Conservation (phyloP, 2,113 vertebrate species). For the Melanerpes aurifrons region DNA sequence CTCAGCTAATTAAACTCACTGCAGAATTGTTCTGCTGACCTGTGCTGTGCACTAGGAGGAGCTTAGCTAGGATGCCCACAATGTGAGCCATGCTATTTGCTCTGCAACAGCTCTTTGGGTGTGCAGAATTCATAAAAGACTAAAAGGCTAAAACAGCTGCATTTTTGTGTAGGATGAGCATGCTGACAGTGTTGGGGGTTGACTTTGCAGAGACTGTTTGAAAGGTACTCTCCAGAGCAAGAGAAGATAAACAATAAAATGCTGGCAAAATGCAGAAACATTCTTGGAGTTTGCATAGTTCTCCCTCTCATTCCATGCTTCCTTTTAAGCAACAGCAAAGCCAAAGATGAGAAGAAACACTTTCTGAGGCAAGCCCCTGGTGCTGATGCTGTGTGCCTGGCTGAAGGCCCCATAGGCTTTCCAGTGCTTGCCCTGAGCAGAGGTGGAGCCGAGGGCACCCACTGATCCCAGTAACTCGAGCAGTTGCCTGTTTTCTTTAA, state of each 20-base stretch:
- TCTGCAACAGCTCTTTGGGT: not conserved
- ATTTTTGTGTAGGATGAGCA: not conserved
- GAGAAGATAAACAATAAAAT: rapidly evolving
- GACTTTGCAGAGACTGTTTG: not conserved
- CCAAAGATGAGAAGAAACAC: not conserved
- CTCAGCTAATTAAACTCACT: not conserved
- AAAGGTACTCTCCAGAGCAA: not conserved
- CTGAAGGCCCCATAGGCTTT: rapidly evolving
- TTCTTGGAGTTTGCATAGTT: not conserved
- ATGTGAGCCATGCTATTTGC: not conserved
- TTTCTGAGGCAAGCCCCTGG: not conserved
- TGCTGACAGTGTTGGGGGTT: rapidly evolving
- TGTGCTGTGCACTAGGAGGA: not conserved
- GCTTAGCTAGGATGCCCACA: not conserved
- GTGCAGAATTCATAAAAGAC: not conserved
- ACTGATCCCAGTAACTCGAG: not conserved
- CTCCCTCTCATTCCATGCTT: rapidly evolving
- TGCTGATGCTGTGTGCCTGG: not conserved
- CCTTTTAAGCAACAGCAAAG: not conserved
- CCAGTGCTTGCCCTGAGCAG: not conserved
- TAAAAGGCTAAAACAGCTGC: not conserved
- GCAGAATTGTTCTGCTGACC: not conserved
- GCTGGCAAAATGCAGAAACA: not conserved
- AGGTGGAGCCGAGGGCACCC: rapidly evolving
- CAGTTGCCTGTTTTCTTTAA: not conserved